Percentiles rank a stretch among this genome's conserved stretches.
Evolutionary conservation across 1,140 invertebrate genomes (phyloP).

Genomic region (Sycophila sp.): DNA sequence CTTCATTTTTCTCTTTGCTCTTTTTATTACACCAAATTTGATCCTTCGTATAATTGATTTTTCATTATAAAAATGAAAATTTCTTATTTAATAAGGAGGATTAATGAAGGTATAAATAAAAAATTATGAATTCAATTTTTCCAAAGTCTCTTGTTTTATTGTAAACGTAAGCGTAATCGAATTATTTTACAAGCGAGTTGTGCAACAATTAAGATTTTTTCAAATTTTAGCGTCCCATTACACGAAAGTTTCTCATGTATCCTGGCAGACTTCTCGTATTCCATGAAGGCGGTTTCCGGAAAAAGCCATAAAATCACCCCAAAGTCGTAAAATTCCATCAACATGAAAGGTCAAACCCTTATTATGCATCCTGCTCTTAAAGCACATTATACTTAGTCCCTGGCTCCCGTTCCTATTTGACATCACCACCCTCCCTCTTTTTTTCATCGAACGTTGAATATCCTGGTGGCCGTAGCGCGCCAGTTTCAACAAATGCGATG

Average conservation of each 20-base stretch:
- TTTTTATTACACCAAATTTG: not conserved
- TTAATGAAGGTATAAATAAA: no score
- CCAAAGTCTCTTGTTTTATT: not conserved
- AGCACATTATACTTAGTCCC: no score
- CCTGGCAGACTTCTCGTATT: conserved; percentile 1
- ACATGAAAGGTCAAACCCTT: not conserved
- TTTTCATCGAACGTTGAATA: no score
- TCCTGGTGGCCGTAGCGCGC: no score
- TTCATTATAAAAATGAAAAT: no score
- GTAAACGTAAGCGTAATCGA: no score
- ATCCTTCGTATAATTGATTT: no score
- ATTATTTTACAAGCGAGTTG: not conserved
- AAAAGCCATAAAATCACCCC: conserved; percentile 38
- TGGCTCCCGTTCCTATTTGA: no score
- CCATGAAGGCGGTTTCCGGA: conserved; percentile 19
- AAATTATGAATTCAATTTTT: not conserved
- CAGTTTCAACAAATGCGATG: no score
- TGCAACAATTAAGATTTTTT: no score
- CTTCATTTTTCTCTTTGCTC: not conserved
- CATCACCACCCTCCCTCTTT: no score
- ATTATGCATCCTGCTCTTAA: not conserved
- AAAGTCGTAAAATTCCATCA: not conserved
- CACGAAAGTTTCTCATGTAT: conserved; percentile 2
- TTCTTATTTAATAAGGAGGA: no score
- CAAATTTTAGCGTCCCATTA: not conserved